Base-by-base conservation (phyloP, 2,888 invertebrate species). In the Folsomia candida region DNA sequence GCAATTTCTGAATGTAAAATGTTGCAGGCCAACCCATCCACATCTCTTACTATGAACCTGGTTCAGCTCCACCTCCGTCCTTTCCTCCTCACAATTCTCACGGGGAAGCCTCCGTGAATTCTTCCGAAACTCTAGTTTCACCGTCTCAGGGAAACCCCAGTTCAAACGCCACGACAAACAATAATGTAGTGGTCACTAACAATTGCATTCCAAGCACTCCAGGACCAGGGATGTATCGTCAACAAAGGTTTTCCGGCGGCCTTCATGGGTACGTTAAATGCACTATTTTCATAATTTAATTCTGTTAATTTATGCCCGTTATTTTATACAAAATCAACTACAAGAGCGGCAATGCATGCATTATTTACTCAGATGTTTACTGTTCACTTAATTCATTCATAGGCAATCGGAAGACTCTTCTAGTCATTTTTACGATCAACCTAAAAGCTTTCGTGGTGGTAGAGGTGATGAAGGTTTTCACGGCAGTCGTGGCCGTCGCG, bases 81-180 rank as follows among this genome's bases (percentile, higher is more conserved):
- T 71, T 71, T 70, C 86, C 86, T 83, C 86, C 85, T 81, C 85
- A 85, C 76, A 85, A 85, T 80, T 85, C 86, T 78, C 85, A 86
- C 82, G 73, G 74, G 24, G 74, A 76, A 62, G 62, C 60, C 59
- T 72, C 74, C 60, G n/a, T 63, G 20, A 64, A 18, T 27, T 29
- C 64, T 25, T 70, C 72, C 69, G 72, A 72, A 69, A 71, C 73
- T 29, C 68, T 68, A 22, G 70, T 72, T 54, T 70, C 75, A 29
- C 72, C 73, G 66, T 67, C 76, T 54, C 74, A 74, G 63, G 76
- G 76, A 63, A 76, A 71, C 70, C 27, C 68, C 2, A 27, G 29
- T 67, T 14, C 51, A 37, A 47, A 28, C 54, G 60, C 59, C 11
- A 67, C 73, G 27, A 73, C 70, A 60, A 72, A 70, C 59, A 69